Evolutionary conservation across 1,140 invertebrate species (phyloP).

Genomic region (Drosophila rhopaloa): DNA sequence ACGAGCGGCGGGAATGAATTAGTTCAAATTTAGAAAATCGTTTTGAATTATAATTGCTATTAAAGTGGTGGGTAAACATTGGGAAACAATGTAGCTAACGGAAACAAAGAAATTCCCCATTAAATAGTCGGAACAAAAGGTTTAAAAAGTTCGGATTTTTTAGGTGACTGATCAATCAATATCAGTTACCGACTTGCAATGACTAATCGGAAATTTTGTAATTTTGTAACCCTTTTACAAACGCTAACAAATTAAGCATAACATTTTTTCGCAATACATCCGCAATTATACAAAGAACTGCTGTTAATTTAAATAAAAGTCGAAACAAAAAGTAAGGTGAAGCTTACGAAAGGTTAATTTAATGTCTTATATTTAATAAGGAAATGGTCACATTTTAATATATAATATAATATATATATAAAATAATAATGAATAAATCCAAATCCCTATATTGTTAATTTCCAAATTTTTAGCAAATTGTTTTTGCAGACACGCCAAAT

Average conservation of each 20-base stretch:
- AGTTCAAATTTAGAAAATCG: slow-evolving; percentile 25
- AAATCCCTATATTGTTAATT: no score
- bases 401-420: no score
- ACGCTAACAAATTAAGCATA: slow-evolving; percentile 10
- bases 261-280: slow-evolving; percentile 18
- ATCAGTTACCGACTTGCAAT: slow-evolving; percentile 9
- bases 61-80: slow-evolving; percentile 4
- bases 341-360: not conserved
- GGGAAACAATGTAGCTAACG: not conserved
- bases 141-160: not conserved
- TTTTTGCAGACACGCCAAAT: not conserved
- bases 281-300: slow-evolving; percentile 24
- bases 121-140: slow-evolving; percentile 3
- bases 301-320: slow-evolving; percentile 10
- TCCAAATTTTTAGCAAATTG: no score
- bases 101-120: not conserved
- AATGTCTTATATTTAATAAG: not conserved
- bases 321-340: not conserved
- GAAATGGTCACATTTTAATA: no score
- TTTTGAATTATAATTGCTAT: not conserved
- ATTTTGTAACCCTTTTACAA: slow-evolving; percentile 10
- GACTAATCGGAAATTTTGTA: slow-evolving; percentile 20
- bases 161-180: slow-evolving; percentile 22
- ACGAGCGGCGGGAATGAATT: slow-evolving; percentile 26
- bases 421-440: no score